These are phyloP conservation scores for Lycaena phlaeas DNA, from an alignment of 2,888 invertebrate species.

Conservation along the genomic window DNA sequence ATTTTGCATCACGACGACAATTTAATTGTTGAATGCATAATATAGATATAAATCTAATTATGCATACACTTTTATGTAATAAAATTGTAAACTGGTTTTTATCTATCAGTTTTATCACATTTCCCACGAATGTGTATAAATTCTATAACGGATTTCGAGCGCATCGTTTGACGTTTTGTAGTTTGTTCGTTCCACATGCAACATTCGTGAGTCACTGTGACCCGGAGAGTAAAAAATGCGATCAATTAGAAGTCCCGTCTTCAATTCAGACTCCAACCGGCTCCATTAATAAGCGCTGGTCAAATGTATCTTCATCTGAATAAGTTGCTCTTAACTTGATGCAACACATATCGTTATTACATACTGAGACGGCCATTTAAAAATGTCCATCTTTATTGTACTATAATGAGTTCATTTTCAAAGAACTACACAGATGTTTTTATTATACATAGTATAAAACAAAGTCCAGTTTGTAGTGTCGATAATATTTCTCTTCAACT, in stretches of 20 bases:
- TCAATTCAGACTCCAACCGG: constrained; percentile 28
- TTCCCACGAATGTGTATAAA: background rate
- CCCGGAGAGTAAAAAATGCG: constrained; percentile 24
- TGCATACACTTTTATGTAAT: no score
- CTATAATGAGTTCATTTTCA: no score
- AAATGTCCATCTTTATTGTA: constrained; percentile 3
- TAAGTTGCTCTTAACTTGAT: constrained; percentile 17
- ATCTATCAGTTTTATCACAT: background rate
- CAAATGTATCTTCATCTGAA: constrained; percentile 38
- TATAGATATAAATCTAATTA: no score
- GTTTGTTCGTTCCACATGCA: constrained; percentile 4
- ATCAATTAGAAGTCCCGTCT: constrained; percentile 38
- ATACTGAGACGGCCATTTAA: background rate
- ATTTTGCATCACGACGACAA: no score
- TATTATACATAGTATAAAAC: no score
- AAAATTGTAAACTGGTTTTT: no score
- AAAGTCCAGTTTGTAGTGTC: no score
- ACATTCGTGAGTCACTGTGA: constrained; percentile 23
- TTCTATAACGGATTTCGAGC: background rate
- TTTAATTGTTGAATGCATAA: no score
- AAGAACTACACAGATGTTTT: no score
- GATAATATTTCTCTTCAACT: no score
- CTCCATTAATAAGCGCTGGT: constrained; percentile 30
- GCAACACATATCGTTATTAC: constrained; percentile 1
- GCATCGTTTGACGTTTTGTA: constrained; percentile 4